These are phyloP conservation scores for Penaeus monodon DNA, from an alignment of 2,888 invertebrate genomes.

Conservation along the genomic window DNA sequence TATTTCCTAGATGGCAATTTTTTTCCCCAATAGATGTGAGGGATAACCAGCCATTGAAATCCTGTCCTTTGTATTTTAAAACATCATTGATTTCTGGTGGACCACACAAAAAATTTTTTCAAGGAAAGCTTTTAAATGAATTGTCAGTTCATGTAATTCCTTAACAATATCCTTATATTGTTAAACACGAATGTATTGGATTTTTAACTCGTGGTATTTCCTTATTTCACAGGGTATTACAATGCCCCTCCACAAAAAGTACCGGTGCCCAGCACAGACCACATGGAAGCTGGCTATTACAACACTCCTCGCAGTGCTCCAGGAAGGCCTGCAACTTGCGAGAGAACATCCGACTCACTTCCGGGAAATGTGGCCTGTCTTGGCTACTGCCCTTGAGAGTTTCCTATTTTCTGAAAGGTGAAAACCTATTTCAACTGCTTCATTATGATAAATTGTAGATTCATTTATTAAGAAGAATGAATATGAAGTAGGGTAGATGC, in stretches of 20 bases:
- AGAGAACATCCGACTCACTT: slow-evolving; percentile 79
- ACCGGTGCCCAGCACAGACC: slow-evolving; percentile 82
- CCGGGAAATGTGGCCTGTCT: slow-evolving; percentile 85
- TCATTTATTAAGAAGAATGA: background rate
- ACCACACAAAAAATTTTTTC: too few relatives aligned
- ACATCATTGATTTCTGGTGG: too few relatives aligned
- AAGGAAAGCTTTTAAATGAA: too few relatives aligned
- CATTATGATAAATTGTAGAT: background rate
- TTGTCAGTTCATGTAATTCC: too few relatives aligned
- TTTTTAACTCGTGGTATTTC: background rate
- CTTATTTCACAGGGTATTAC: slow-evolving; percentile 71
- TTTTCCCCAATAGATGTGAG: too few relatives aligned
- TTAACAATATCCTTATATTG: too few relatives aligned
- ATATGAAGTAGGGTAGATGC: too few relatives aligned
- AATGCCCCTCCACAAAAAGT: slow-evolving; percentile 83
- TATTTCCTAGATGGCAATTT: too few relatives aligned
- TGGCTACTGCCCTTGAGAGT: slow-evolving; percentile 88
- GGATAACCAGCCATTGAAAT: too few relatives aligned
- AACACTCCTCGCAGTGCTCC: slow-evolving; percentile 82
- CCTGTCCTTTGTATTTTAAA: too few relatives aligned
- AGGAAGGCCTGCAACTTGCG: slow-evolving; percentile 88
- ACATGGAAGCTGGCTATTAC: slow-evolving; percentile 88
- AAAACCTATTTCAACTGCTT: slow-evolving; percentile 61
- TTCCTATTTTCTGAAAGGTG: slow-evolving; percentile 90
- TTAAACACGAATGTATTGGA: too few relatives aligned